Evolutionary conservation across 2,888 invertebrate species (phyloP), one percentile per base, ranked within the genome.

Genomic region (Heliconius aoede): DNA sequence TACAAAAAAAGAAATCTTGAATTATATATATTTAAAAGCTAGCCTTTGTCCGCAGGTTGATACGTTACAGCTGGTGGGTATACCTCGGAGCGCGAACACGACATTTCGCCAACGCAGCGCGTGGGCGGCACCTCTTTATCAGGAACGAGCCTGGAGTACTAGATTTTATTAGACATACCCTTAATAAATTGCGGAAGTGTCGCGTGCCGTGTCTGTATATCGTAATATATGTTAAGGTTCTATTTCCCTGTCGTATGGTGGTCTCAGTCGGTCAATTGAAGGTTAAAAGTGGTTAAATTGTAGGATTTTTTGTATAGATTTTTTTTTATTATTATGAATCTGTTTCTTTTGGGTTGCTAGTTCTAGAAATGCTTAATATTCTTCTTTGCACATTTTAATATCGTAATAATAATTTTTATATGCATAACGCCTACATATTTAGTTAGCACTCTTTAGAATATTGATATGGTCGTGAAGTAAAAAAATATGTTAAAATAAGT

Each of bases 41-140:
- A 18, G 26, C 36, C 58, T 72, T 61, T 72, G 40, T 72, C 21
- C 60, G 72, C 78, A 78, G 79, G 75, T 78, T 76, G 72, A 73
- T 65, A 74, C 73, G 80, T 36, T 82, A 82, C 82, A 83, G 82
- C n/a, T 55, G 55, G n/a, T 46, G 18, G 15, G 18, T 81, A 82
- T 85, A 87, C 86, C 85, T 87, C 86, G 84, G 89, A 83, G 85
- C 83, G 84, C 84, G 80, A 82, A 83, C 84, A 83, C 83, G 84
- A 83, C 82, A 81, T 80, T 82, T 83, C 88, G 87, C 89, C 89
- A 87, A 90, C 89, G 88, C 89, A 85, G 86, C 85, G 89, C 88
- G 91, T 93, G 91, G 92, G 92, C 91, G 92, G 92, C 88, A 89
- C 86, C 87, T 87, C 87, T 90, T 89, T 91, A 91, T 92, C 92